A percentile compares a stretch with the other conserved stretches of the same genome.
Evolutionary conservation across 2,113 vertebrate genomes (phyloP).

Genomic region (Cebus imitator): DNA sequence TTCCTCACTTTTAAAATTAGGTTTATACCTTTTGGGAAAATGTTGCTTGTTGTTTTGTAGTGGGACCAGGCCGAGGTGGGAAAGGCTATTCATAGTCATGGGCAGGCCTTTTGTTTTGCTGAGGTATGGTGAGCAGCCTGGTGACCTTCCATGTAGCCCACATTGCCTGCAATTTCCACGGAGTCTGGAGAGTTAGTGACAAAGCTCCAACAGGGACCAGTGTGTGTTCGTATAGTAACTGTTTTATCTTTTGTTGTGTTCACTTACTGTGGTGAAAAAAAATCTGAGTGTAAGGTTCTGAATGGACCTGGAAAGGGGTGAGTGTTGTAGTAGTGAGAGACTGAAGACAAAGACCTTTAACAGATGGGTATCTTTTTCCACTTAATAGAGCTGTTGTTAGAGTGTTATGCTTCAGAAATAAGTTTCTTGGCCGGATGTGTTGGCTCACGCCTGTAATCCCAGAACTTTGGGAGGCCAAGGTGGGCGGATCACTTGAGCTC

Average conservation of each 20-base stretch:
- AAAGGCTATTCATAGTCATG: neutral
- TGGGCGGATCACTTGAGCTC: too few relatives aligned
- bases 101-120: neutral
- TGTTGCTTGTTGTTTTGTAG: neutral
- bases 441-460: too few relatives aligned
- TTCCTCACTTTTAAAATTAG: neutral
- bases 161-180: too few relatives aligned
- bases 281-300: neutral
- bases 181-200: neutral
- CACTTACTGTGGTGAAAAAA: neutral
- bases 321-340: neutral
- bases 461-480: too few relatives aligned
- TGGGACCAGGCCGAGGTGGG: neutral
- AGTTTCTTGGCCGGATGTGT: neutral
- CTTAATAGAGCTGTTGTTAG: neutral
- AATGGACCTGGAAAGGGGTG: neutral
- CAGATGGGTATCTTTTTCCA: neutral
- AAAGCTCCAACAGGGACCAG: neutral
- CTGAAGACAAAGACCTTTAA: neutral
- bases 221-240: neutral
- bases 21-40: constrained; percentile 18
- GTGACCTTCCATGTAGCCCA: neutral
- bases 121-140: neutral
- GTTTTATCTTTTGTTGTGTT: neutral
- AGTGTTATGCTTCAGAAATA: neutral